A percentile compares a stretch with the other conserved stretches of the same genome.
Evolutionary conservation across 1,140 invertebrate species (phyloP).

Genomic region (Drosophila sucinea): DNA sequence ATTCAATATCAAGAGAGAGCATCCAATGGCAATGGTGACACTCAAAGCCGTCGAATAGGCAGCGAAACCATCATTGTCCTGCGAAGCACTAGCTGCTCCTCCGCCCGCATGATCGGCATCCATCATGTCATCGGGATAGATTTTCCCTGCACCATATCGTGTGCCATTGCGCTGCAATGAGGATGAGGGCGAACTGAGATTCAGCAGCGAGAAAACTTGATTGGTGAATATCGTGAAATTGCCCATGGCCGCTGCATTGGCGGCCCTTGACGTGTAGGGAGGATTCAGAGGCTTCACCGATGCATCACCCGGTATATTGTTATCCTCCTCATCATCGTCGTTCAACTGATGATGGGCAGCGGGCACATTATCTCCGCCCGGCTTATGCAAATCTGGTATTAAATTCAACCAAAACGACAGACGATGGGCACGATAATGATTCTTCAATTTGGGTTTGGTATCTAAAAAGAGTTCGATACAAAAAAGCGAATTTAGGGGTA

Average conservation of each 20-base stretch:
- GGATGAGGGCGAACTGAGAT: constrained; percentile 79
- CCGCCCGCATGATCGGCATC: constrained; percentile 83
- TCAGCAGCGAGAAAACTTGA: constrained; percentile 80
- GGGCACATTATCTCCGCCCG: constrained; percentile 92
- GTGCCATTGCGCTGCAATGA: constrained; percentile 74
- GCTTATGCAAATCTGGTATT: constrained; percentile 97
- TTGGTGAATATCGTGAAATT: constrained; percentile 82
- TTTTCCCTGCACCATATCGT: constrained; percentile 57
- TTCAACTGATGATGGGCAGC: constrained; percentile 93
- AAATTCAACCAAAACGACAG: constrained; percentile 98
- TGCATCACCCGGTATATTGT: constrained; percentile 84
- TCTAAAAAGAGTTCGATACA: constrained; percentile 84
- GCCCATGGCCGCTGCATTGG: constrained; percentile 83
- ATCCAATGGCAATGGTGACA: constrained; percentile 97
- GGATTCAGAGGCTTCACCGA: constrained; percentile 84
- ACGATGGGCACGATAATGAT: constrained; percentile 96
- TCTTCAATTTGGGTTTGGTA: constrained; percentile 93
- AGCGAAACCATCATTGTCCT: constrained; percentile 92
- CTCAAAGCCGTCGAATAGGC: constrained; percentile 94
- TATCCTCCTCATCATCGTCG: constrained; percentile 86
- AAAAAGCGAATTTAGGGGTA: no score
- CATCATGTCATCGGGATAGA: constrained; percentile 70
- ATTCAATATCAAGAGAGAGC: constrained; percentile 94
- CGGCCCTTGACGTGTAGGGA: constrained; percentile 80
- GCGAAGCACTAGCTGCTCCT: constrained; percentile 83